Conservation (phyloP, 2,113 vertebrate species). For the Aythya baeri region DNA sequence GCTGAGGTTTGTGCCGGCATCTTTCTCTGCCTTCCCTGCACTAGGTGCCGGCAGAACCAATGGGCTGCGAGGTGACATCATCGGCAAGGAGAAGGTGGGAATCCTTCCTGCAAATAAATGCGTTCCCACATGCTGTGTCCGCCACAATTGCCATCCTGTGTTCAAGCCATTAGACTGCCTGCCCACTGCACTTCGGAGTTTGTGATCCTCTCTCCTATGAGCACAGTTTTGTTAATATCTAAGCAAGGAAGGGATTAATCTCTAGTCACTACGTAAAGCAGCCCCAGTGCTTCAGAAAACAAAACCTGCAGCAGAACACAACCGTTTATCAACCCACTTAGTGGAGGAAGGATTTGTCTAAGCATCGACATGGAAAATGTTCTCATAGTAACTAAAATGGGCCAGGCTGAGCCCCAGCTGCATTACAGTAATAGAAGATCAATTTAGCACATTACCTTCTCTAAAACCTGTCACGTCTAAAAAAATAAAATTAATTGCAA, state of each 20-base stretch:
- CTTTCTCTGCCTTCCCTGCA: slow-evolving; percentile 85
- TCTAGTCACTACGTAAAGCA: background rate
- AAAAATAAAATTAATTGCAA: background rate
- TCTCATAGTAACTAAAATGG: slow-evolving; percentile 69
- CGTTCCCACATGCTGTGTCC: slow-evolving; percentile 32
- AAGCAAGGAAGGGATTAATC: background rate
- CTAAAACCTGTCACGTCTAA: background rate
- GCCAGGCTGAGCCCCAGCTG: slow-evolving; percentile 69
- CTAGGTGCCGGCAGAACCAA: slow-evolving; percentile 86
- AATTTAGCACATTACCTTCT: background rate
- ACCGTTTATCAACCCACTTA: background rate
- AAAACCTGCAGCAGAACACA: background rate
- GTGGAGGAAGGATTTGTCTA: slow-evolving; percentile 21
- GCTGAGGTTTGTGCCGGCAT: slow-evolving; percentile 84
- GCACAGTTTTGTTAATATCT: background rate
- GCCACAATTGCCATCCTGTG: slow-evolving; percentile 2
- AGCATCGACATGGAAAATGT: background rate
- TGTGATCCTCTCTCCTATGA: background rate
- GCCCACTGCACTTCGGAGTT: background rate
- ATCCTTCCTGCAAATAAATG: slow-evolving; percentile 84
- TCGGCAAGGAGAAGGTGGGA: slow-evolving; percentile 84
- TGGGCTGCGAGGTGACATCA: slow-evolving; percentile 94
- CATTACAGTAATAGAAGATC: slow-evolving; percentile 22
- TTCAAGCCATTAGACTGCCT: background rate
- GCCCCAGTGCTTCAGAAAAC: background rate